Evolutionary conservation across 1,140 invertebrate species (phyloP).

Genomic region (Solenopsis invicta): DNA sequence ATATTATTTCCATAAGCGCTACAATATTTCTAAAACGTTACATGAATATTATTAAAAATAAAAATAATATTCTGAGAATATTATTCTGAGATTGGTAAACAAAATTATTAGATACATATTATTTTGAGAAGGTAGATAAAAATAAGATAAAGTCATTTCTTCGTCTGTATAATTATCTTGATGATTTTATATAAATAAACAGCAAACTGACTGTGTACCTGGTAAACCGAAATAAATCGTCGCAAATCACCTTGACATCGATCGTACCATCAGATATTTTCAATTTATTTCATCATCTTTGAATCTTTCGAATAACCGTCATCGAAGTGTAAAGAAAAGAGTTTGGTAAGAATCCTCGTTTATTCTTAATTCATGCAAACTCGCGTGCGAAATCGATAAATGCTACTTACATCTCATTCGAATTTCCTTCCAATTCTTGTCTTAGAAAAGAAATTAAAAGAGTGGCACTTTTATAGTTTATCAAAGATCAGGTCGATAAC

Average conservation of each 20-base stretch:
- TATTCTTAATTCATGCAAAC: not conserved
- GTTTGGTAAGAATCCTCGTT: slow-evolving; percentile 4
- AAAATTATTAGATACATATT: too few relatives aligned
- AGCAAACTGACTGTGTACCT: not conserved
- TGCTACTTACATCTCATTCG: not conserved
- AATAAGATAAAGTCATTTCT: too few relatives aligned
- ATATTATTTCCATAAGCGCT: too few relatives aligned
- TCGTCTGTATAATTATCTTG: too few relatives aligned
- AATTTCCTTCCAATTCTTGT: not conserved
- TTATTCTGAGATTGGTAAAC: too few relatives aligned
- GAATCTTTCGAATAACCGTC: not conserved
- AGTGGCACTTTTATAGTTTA: not conserved
- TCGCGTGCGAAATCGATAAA: not conserved
- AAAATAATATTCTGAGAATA: too few relatives aligned
- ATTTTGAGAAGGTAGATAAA: too few relatives aligned
- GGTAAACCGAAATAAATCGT: slow-evolving; percentile 11
- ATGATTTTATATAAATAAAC: too few relatives aligned
- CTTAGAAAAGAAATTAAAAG: not conserved
- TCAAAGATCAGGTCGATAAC: not conserved
- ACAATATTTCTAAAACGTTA: too few relatives aligned
- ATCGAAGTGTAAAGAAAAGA: not conserved
- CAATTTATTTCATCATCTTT: slow-evolving; percentile 18
- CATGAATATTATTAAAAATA: too few relatives aligned
- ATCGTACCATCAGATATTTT: slow-evolving; percentile 16
- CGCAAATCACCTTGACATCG: slow-evolving; percentile 11